A percentile compares a stretch with the other conserved stretches of the same genome.
phyloP scores from a whole-genome alignment of 2,113 vertebrate species.

The Lagopus leucura region DNA sequence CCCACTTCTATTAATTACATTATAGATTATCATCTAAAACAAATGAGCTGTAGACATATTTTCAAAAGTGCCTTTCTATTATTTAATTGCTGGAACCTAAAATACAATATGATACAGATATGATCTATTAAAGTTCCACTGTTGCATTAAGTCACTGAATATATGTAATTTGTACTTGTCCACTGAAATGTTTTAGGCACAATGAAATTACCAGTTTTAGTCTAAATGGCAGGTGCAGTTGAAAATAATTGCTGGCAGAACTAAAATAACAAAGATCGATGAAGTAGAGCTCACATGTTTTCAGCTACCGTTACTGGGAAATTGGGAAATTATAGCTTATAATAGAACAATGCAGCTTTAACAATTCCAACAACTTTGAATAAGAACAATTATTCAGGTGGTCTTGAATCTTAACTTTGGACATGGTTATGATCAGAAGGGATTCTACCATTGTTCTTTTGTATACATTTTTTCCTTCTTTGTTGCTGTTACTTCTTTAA shows the following conservation, averaged over 20 bases:
- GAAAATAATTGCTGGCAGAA: constrained; percentile 73
- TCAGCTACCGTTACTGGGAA: constrained; percentile 46
- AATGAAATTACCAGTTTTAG: constrained; percentile 84
- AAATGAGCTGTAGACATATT: constrained; percentile 90
- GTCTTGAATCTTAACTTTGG: constrained; percentile 1
- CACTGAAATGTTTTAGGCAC: constrained; percentile 81
- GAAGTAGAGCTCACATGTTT: constrained; percentile 49
- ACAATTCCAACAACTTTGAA: constrained; percentile 5
- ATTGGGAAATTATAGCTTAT: constrained; percentile 59
- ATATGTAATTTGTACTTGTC: constrained; percentile 93
- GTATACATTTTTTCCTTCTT: background rate
- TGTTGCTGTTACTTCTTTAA: background rate
- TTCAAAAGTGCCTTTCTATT: constrained; percentile 79
- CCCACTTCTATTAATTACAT: constrained; percentile 87
- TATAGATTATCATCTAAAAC: constrained; percentile 88
- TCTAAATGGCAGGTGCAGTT: constrained; percentile 61
- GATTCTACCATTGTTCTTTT: background rate
- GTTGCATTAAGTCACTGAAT: constrained; percentile 87
- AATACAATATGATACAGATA: constrained; percentile 91
- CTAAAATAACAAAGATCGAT: constrained; percentile 59
- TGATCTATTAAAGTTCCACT: constrained; percentile 89
- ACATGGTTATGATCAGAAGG: background rate
- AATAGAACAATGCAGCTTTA: constrained; percentile 27
- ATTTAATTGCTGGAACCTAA: constrained; percentile 90
- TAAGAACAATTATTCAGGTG: constrained; percentile 5